phyloP scores from a whole-genome alignment of 2,797 vertebrate species.

The Sciurus carolinensis region DNA sequence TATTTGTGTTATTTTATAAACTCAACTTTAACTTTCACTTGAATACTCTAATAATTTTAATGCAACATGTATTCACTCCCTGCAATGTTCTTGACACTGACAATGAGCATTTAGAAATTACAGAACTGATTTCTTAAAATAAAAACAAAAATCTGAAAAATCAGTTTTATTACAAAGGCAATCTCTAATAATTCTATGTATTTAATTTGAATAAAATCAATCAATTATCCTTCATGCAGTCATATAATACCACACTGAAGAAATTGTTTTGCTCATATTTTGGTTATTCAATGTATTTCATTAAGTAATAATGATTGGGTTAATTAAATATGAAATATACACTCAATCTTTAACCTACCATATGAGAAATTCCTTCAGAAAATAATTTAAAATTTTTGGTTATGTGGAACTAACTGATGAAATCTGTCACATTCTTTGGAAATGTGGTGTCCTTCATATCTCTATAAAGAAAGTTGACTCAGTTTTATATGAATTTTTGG shows the following conservation, averaged over 20 bases:
- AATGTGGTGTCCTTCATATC: not conserved
- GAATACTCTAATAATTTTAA: not conserved
- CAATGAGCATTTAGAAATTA: not conserved
- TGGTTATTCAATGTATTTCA: constrained; percentile 20
- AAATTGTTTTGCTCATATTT: not conserved
- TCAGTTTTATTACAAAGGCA: not conserved
- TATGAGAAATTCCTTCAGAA: constrained; percentile 29
- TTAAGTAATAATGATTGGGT: constrained; percentile 4
- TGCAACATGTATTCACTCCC: not conserved
- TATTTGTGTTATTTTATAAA: not conserved
- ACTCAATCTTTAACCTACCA: not conserved
- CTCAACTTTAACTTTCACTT: not conserved
- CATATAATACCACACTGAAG: not conserved
- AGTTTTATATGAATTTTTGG: not conserved
- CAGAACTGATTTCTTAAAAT: not conserved
- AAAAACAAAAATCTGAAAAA: not conserved
- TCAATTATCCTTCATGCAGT: not conserved
- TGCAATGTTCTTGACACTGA: not conserved
- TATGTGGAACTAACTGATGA: not conserved
- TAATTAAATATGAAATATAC: constrained; percentile 21
- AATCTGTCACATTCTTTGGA: not conserved
- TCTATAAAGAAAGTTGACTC: not conserved
- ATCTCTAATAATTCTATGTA: not conserved
- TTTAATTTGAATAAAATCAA: not conserved
- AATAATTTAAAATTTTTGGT: constrained; percentile 44